phyloP scores from a whole-genome alignment of 1,140 invertebrate species.

The Sinella curviseta region DNA sequence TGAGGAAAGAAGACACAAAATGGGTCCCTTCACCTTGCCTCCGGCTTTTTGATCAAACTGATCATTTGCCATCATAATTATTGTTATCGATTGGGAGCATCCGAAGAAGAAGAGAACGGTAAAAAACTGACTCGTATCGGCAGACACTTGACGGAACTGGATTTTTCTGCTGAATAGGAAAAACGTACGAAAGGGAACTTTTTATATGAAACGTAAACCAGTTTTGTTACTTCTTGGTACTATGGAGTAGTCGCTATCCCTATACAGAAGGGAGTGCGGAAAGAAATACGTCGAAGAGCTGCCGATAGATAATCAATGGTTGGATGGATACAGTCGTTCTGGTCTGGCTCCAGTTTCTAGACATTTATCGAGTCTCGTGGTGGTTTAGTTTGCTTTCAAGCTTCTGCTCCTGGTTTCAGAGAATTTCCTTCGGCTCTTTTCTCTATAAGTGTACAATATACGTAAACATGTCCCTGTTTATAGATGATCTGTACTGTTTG shows the following conservation, averaged over 20 bases:
- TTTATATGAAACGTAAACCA: no score
- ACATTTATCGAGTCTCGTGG: not conserved
- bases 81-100: slow-evolving; percentile 17
- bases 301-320: slow-evolving; percentile 22
- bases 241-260: not conserved
- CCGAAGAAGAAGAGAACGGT: not conserved
- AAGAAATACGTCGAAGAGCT: slow-evolving; percentile 5
- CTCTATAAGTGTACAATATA: no score
- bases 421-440: not conserved
- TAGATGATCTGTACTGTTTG: slow-evolving; percentile 7
- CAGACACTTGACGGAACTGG: not conserved
- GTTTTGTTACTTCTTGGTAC: no score
- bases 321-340: slow-evolving; percentile 13
- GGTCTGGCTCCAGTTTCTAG: slow-evolving; percentile 21
- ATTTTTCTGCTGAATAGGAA: not conserved
- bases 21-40: slow-evolving; percentile 23
- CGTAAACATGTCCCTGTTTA: no score
- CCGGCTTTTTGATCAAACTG: slow-evolving; percentile 1
- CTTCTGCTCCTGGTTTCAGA: slow-evolving; percentile 4
- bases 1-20: not conserved
- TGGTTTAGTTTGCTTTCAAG: not conserved
- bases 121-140: not conserved
- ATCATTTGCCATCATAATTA: slow-evolving; percentile 9
- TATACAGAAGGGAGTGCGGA: not conserved
- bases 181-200: not conserved